phyloP scores from a whole-genome alignment of 2,888 invertebrate species.

The Pachymerium ferrugineum region DNA sequence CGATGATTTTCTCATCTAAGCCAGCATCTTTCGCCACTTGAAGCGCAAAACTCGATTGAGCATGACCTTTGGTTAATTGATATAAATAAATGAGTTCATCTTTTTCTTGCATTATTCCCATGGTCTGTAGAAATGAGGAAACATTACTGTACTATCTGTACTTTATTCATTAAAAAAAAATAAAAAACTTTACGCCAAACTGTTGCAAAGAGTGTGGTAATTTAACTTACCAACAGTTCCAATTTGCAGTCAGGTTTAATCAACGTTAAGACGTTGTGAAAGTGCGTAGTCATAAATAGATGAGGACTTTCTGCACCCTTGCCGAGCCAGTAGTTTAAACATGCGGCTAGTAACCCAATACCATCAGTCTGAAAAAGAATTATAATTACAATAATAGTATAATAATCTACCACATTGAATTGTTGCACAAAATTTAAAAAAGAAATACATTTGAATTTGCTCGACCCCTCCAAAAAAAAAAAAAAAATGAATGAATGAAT shows the following conservation, averaged over 20 bases:
- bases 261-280: conserved; percentile 49
- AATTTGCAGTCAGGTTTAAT: conserved; percentile 17
- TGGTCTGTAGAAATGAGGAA: conserved; percentile 50
- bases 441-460: too few species aligned
- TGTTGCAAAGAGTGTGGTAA: neutral
- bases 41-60: conserved; percentile 60
- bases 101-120: conserved; percentile 57
- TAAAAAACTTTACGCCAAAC: too few species aligned
- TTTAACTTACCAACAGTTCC: conserved; percentile 36
- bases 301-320: conserved; percentile 61
- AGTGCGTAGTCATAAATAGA: conserved; percentile 71
- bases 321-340: conserved; percentile 61
- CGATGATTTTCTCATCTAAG: conserved; percentile 52
- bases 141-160: neutral
- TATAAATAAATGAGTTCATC: conserved; percentile 62
- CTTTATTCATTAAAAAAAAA: neutral
- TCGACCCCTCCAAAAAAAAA: too few species aligned
- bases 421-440: too few species aligned
- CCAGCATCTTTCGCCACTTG: conserved; percentile 60
- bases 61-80: conserved; percentile 58
- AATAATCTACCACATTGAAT: too few species aligned
- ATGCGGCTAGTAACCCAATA: conserved; percentile 62
- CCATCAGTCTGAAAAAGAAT: conserved; percentile 61
- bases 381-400: neutral
- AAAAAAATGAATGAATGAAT: too few species aligned